These are phyloP conservation scores for Pontoporia blainvillei DNA, from an alignment of 2,113 vertebrate genomes.

Conservation along the genomic window DNA sequence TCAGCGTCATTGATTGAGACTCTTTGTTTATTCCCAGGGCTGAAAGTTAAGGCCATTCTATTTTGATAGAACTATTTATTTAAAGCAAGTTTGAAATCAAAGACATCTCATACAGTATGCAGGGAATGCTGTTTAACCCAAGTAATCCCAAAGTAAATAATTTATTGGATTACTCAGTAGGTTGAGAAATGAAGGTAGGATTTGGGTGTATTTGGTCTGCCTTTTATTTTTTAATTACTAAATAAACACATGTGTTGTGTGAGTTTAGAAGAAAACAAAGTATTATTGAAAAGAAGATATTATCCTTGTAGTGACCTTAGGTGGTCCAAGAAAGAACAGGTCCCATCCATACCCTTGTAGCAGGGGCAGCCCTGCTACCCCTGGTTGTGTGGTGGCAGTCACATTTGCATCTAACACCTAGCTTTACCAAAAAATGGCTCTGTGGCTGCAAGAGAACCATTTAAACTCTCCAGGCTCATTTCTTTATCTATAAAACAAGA, in stretches of 20 bases:
- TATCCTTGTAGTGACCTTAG: background rate
- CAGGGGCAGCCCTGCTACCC: background rate
- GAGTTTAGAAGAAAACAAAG: slow-evolving; percentile 43
- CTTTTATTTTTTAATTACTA: slow-evolving; percentile 67
- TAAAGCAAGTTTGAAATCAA: slow-evolving; percentile 72
- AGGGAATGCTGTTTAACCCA: slow-evolving; percentile 64
- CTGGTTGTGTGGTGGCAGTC: background rate
- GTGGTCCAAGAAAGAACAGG: background rate
- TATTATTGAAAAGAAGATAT: background rate
- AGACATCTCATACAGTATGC: slow-evolving; percentile 62
- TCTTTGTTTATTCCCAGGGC: slow-evolving; percentile 74
- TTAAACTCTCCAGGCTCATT: background rate
- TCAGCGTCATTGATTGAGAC: slow-evolving; percentile 70
- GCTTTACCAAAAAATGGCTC: background rate
- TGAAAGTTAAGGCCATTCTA: slow-evolving; percentile 71
- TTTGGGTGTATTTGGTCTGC: slow-evolving; percentile 57
- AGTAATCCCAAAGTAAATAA: slow-evolving; percentile 72
- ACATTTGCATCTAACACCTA: background rate
- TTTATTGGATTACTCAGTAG: slow-evolving; percentile 60
- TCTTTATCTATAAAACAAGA: slow-evolving; percentile 2
- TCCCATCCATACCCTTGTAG: too few relatives aligned
- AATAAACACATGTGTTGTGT: slow-evolving; percentile 35
- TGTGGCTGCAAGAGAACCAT: background rate
- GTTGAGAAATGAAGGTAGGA: slow-evolving; percentile 67
- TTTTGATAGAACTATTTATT: slow-evolving; percentile 75